These are phyloP conservation scores for Ptilodon capucinus DNA, from an alignment of 2,888 invertebrate genomes.

Conservation along the genomic window DNA sequence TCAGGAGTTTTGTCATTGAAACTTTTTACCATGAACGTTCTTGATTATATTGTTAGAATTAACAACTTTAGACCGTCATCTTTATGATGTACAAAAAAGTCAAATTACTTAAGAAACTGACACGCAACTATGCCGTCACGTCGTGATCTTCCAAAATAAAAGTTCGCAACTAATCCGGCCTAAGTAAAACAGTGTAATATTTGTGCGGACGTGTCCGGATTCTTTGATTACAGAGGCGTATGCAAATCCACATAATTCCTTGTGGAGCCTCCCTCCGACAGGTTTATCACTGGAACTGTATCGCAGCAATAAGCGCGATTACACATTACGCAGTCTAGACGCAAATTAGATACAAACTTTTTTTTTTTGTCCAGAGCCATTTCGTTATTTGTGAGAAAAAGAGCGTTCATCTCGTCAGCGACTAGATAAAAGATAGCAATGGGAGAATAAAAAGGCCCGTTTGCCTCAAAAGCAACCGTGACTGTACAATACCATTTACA, in stretches of 20 bases:
- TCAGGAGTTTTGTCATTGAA: too few relatives aligned
- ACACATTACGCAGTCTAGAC: constrained; percentile 38
- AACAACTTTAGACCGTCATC: too few relatives aligned
- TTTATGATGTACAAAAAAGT: too few relatives aligned
- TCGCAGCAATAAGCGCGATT: constrained; percentile 25
- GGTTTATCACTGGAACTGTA: neutral
- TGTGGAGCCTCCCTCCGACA: neutral
- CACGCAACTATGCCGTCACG: neutral
- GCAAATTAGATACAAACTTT: constrained; percentile 48
- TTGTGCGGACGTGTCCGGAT: neutral
- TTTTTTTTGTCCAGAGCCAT: constrained; percentile 41
- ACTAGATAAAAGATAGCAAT: constrained; percentile 43
- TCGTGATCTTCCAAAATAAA: neutral
- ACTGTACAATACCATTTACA: constrained; percentile 35
- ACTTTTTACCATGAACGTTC: too few relatives aligned
- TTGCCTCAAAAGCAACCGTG: constrained; percentile 25
- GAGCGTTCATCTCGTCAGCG: constrained; percentile 43
- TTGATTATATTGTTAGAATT: too few relatives aligned
- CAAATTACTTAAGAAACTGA: too few relatives aligned
- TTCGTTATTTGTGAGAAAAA: constrained; percentile 43
- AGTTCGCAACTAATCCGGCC: neutral
- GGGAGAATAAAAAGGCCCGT: constrained; percentile 42
- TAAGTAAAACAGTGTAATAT: neutral
- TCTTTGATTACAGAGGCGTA: neutral
- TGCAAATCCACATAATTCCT: neutral